Evolutionary conservation across 2,797 vertebrate genomes (phyloP).

Genomic region (Syndactyla subalaris): DNA sequence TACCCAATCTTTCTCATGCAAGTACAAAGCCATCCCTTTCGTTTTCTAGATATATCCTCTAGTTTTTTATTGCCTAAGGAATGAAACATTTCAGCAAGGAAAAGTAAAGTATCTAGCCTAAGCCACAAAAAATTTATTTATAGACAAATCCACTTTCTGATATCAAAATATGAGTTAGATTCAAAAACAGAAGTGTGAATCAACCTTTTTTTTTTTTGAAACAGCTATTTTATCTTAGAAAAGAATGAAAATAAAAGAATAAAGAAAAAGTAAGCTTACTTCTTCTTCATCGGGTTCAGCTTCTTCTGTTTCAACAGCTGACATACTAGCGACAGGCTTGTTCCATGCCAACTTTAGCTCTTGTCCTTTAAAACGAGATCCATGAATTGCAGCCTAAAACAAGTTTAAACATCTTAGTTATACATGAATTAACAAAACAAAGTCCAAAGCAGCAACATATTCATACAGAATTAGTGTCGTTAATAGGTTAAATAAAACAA

Average conservation of each 20-base stretch:
- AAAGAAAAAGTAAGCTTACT: conserved; percentile 77
- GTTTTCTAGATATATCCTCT: not conserved
- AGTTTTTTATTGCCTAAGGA: not conserved
- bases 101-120: not conserved
- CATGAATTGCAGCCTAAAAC: conserved; percentile 90
- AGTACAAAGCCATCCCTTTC: not conserved
- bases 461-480: not conserved
- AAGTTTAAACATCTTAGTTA: conserved; percentile 45
- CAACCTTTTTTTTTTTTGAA: not conserved
- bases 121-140: not conserved
- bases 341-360: conserved; percentile 92
- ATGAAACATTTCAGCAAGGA: not conserved
- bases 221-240: not conserved
- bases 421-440: not conserved
- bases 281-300: conserved; percentile 93
- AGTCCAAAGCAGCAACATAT: not conserved
- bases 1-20: not conserved
- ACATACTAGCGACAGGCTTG: conserved; percentile 84
- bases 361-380: conserved; percentile 90
- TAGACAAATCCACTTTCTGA: not conserved
- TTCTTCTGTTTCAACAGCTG: conserved; percentile 84
- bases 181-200: not conserved
- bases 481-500: not conserved
- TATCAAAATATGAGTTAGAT: not conserved
- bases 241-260: not conserved